phyloP scores from a whole-genome alignment of 53 echinoderm and acorn worm genomes.

The Actinopyga echinites region DNA sequence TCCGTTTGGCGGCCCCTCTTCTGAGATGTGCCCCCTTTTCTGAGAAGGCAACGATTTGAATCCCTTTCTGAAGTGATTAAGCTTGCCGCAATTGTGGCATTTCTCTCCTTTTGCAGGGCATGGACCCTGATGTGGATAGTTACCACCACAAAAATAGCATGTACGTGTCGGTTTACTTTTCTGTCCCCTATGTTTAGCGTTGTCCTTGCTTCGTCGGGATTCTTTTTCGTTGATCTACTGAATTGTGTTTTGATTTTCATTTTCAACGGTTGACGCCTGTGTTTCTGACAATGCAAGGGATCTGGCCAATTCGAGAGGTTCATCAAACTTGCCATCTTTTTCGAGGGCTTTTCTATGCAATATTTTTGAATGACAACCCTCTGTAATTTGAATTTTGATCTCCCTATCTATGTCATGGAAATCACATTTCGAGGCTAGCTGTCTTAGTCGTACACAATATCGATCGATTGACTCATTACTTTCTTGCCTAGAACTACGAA shows the following conservation, averaged over 20 bases:
- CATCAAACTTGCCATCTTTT: not conserved
- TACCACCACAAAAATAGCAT: too few relatives aligned
- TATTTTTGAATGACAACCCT: slow-evolving; percentile 45
- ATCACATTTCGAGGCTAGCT: slow-evolving; percentile 53
- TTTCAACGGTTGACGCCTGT: slow-evolving; percentile 26
- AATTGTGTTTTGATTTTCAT: too few relatives aligned
- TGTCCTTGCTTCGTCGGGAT: too few relatives aligned
- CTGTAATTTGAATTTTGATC: slow-evolving; percentile 60
- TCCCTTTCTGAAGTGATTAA: too few relatives aligned
- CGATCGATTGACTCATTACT: too few relatives aligned
- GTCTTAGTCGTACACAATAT: slow-evolving; percentile 44
- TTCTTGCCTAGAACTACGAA: slow-evolving; percentile 48
- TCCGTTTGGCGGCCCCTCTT: too few relatives aligned
- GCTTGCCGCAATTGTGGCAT: slow-evolving; percentile 53
- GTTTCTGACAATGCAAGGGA: slow-evolving; percentile 24
- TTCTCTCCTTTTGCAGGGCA: slow-evolving; percentile 57
- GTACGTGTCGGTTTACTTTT: slow-evolving; percentile 51
- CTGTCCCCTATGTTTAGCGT: too few relatives aligned
- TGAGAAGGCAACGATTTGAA: too few relatives aligned
- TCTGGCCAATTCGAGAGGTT: slow-evolving; percentile 25
- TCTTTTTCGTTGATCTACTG: too few relatives aligned
- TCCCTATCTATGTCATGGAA: slow-evolving; percentile 49
- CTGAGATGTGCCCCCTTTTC: too few relatives aligned
- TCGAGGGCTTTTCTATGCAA: slow-evolving; percentile 34
- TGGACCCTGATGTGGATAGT: slow-evolving; percentile 44